Evolutionary conservation across 2,113 vertebrate species (phyloP).

Genomic region (Elanoides forficatus): DNA sequence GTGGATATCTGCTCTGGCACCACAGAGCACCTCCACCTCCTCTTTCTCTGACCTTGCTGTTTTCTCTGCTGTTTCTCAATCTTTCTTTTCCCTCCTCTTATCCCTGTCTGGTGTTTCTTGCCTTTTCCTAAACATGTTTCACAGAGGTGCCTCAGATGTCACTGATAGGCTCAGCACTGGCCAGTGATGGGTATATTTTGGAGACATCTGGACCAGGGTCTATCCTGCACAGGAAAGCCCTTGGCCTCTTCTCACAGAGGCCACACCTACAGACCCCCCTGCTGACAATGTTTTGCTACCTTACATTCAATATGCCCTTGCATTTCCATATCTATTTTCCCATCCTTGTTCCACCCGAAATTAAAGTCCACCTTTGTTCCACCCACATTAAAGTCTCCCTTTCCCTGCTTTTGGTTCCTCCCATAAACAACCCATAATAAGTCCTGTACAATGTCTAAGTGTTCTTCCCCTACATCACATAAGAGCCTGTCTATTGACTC

Average conservation of each 20-base stretch:
- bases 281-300: not conserved
- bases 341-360: not conserved
- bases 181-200: too few relatives aligned
- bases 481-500: not conserved
- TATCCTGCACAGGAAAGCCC: not conserved
- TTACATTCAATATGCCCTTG: not conserved
- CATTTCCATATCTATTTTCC: not conserved
- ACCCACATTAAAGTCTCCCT: not conserved
- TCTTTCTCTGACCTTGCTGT: not conserved
- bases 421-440: not conserved
- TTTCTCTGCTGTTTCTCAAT: not conserved
- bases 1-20: not conserved
- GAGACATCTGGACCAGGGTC: not conserved
- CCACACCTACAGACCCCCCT: not conserved
- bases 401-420: not conserved
- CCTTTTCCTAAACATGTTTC: not conserved
- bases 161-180: not conserved
- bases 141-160: not conserved
- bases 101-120: not conserved
- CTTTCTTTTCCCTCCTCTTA: not conserved
- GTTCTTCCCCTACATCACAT: not conserved
- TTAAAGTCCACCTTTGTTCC: not conserved
- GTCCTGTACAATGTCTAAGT: not conserved
- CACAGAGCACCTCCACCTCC: not conserved
- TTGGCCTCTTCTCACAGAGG: not conserved